Evolutionary conservation across 2,888 invertebrate genomes (phyloP), one percentile per base, ranked within the genome.

Genomic region (Cordilura impudica): DNA sequence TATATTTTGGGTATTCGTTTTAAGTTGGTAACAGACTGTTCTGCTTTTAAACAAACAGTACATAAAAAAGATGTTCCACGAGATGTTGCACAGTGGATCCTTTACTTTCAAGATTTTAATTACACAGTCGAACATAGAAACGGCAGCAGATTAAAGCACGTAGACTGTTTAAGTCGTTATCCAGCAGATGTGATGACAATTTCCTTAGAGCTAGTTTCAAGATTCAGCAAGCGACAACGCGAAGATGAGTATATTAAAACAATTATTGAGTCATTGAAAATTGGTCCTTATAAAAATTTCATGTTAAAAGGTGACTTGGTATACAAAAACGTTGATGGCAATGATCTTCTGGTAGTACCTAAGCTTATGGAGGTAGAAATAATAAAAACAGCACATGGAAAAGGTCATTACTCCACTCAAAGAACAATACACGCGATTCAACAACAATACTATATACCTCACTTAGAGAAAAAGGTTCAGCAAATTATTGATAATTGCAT

Each of bases 311-410:
- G 39, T 8, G 10, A 39, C 14, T 39, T 39, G 14, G 39, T 39
- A n/a, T 71, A 45, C 14, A 77, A 67, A 47, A 21, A 31, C 8
- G 60, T 77, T 19, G 51, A 60, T 14, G 69, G 65, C 16, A 53
- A 65, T 21, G 56, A 65, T 21, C 35, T 67, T 4, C 47, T 69
- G 2, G 65, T 65, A 12, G 78, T 78, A 4, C 78, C 73, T 10
- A 67, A 65, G 39, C n/a, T 10, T 7, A 73, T 74, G 69, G 61
- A 65, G 14, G 43, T 4, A 19, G 69, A 58, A 43, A 54, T 78
- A 18, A 67, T 78, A 14, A 14, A 39, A 2, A 67, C 18, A 10
- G 61, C 53, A 19, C 65, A 77, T 18, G 66, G 71, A 19, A n/a
- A 18, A 29, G 72, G 74, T 4, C 60, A 66, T 65, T 63, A 66